Base-by-base conservation (phyloP, 2,113 vertebrate genomes). In the Eretmochelys imbricata region DNA sequence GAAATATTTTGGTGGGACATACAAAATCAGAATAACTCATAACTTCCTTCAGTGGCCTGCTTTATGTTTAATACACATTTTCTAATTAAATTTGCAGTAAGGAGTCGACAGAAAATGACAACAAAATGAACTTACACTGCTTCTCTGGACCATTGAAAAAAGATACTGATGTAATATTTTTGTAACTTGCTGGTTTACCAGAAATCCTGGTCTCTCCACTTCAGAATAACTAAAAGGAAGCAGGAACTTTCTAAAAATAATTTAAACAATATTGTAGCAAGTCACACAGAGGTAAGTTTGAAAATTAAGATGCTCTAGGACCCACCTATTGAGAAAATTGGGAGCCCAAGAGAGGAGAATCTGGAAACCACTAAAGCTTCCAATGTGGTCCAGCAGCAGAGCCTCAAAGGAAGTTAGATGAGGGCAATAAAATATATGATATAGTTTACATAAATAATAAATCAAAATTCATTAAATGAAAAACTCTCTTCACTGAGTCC, bases 371-470 rank as follows among this genome's bases (percentile, higher is more conserved):
- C 35, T 2, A 0, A 13, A 29, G 20, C 2, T 9, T 75, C 16
- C 65, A 11, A 1, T 1, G 2, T 1, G 5, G 24, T 5, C 11
- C 8, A 24, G 46, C 8, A 17, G 35, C 48, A 1, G 1, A 69
- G 42, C 75, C 9, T 3, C 27, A 1, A 2, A 25, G 22, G 2
- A 25, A 0, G 0, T n/a, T 25, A 38, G 31, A 13, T 0, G 1
- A 57, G 35, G 65, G 54, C 42, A 13, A 82, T 48, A 25, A 50
- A 16, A 89, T 51, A 53, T 57, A 72, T 25, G 10, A 6, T 25
- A 46, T 76, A 11, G 2, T 0, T 1, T 2, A 42, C 0, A 16
- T 50, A 9, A 16, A 75, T 25, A 46, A 76, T 46, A 76, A 46
- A 25, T 10, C 35, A 31, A 65, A 84, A 29, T 20, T 9, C 51